Conservation (phyloP, 1,140 invertebrate genomes). For the Drosophila biarmipes region DNA sequence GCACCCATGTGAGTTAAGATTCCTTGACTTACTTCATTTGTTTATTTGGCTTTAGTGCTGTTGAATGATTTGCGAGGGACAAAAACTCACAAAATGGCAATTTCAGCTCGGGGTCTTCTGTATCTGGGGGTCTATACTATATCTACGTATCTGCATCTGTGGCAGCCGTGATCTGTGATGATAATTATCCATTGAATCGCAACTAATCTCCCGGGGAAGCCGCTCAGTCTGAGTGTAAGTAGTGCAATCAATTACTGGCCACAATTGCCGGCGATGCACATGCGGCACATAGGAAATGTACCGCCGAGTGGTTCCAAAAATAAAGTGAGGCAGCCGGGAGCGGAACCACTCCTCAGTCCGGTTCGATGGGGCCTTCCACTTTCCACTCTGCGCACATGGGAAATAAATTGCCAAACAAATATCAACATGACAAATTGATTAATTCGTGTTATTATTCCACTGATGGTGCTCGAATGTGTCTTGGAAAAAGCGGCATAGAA, state of each 20-base stretch:
- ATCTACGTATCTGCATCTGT: constrained; percentile 18
- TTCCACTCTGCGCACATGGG: constrained; percentile 51
- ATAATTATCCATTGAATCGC: constrained; percentile 53
- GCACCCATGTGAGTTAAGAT: constrained; percentile 54
- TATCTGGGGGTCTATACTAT: not conserved
- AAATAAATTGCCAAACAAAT: constrained; percentile 84
- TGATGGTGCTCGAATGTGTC: constrained; percentile 47
- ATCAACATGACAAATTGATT: constrained; percentile 84
- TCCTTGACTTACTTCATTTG: constrained; percentile 30
- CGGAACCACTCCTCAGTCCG: constrained; percentile 47
- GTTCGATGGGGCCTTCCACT: constrained; percentile 16
- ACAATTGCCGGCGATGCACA: constrained; percentile 60
- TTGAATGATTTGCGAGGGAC: constrained; percentile 69
- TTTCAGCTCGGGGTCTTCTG: constrained; percentile 10
- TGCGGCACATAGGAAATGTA: constrained; percentile 12
- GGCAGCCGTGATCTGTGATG: constrained; percentile 48
- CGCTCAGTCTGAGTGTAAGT: constrained; percentile 51
- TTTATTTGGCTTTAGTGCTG: constrained; percentile 51
- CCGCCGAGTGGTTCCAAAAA: constrained; percentile 50
- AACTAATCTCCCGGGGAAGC: constrained; percentile 42
- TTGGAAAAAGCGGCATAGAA: constrained; percentile 16
- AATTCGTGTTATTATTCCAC: constrained; percentile 82
- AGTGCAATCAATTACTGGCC: constrained; percentile 73
- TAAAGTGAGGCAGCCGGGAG: constrained; percentile 48
- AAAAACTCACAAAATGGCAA: constrained; percentile 10